Conservation (phyloP, 2,797 vertebrate genomes). For the Chromobotia macracanthus region DNA sequence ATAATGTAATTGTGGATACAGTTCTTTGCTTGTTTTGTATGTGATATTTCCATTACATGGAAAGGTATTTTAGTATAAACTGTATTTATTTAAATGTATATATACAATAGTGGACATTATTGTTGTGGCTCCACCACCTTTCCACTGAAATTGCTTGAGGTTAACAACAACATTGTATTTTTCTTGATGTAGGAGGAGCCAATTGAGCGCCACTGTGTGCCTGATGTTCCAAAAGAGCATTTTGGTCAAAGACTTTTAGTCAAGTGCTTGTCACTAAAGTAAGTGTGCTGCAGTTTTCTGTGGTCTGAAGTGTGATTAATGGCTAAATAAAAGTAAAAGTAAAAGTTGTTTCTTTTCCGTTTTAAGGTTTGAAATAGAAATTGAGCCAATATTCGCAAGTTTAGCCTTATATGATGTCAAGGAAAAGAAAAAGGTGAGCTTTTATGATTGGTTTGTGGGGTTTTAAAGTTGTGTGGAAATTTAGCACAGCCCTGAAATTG, state of each 20-base stretch:
- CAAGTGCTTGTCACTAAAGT: constrained; percentile 99
- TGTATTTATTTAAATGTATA: too few relatives aligned
- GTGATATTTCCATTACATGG: too few relatives aligned
- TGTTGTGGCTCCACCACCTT: too few relatives aligned
- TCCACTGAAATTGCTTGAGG: background rate
- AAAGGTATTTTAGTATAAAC: too few relatives aligned
- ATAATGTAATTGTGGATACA: too few relatives aligned
- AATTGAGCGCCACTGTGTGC: constrained; percentile 93
- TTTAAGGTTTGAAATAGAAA: constrained; percentile 98
- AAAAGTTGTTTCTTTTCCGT: constrained; percentile 48
- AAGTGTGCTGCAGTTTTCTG: constrained; percentile 72
- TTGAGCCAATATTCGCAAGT: constrained; percentile 99
- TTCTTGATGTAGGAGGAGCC: constrained; percentile 87
- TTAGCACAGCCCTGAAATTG: constrained; percentile 7
- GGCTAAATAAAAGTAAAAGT: too few relatives aligned
- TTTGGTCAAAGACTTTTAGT: constrained; percentile 98
- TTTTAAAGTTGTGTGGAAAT: background rate
- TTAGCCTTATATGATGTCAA: constrained; percentile 98
- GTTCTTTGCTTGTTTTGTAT: too few relatives aligned
- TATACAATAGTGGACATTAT: too few relatives aligned
- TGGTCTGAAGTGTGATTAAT: constrained; percentile 48
- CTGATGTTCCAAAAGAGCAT: constrained; percentile 97
- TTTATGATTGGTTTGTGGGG: constrained; percentile 63
- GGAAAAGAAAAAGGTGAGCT: constrained; percentile 98
- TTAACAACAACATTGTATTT: background rate